Evolutionary conservation across 2,888 invertebrate genomes (phyloP).

Genomic region (Phytoseiulus persimilis): DNA sequence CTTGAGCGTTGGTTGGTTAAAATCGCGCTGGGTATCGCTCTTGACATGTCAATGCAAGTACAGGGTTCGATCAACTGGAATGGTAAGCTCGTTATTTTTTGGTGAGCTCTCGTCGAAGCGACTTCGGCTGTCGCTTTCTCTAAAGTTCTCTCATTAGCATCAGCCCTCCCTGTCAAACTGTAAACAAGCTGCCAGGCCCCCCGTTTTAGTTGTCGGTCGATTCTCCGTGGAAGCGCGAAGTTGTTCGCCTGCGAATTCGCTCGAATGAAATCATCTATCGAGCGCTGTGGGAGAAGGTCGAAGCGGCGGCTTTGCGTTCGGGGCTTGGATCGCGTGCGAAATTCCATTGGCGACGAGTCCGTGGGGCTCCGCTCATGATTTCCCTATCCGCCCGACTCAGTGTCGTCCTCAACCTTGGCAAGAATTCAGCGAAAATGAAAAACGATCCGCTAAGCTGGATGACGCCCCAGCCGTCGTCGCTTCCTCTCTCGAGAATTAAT

Average conservation of each 20-base stretch:
- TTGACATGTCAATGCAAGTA: neutral
- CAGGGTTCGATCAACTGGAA: neutral
- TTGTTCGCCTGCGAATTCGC: neutral
- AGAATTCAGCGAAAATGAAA: too few relatives aligned
- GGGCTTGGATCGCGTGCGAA: too few relatives aligned
- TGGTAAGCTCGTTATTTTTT: neutral
- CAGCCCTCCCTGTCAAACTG: neutral
- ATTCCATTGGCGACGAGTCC: too few relatives aligned
- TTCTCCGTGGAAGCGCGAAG: neutral
- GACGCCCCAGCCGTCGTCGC: too few relatives aligned
- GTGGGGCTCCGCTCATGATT: too few relatives aligned
- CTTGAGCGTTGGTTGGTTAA: neutral
- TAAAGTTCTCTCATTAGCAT: neutral
- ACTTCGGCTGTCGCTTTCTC: neutral
- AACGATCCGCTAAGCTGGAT: too few relatives aligned
- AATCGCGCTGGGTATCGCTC: neutral
- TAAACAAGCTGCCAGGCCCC: neutral
- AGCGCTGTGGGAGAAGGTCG: too few relatives aligned
- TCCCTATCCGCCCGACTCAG: too few relatives aligned
- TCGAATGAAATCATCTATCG: too few relatives aligned
- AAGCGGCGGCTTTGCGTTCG: too few relatives aligned
- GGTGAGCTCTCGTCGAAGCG: neutral
- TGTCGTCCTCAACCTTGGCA: too few relatives aligned
- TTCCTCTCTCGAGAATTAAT: too few relatives aligned
- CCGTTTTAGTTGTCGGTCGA: neutral